Conservation (phyloP, 2,113 vertebrate genomes). For the Calcarius ornatus region DNA sequence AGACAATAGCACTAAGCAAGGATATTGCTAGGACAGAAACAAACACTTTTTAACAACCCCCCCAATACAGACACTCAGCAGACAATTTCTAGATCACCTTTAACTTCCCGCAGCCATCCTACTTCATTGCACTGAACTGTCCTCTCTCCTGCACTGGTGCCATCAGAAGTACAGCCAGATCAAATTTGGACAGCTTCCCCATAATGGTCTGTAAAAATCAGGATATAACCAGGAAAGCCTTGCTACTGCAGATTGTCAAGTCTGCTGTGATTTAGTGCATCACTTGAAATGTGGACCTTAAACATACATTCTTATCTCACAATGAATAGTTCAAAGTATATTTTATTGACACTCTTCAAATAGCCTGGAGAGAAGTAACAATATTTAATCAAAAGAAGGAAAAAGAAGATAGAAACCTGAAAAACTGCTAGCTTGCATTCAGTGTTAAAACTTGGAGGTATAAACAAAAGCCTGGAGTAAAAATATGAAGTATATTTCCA, state of each 20-base stretch:
- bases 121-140: background rate
- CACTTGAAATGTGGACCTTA: background rate
- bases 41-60: background rate
- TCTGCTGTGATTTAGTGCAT: background rate
- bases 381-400: background rate
- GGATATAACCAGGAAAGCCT: background rate
- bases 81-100: background rate
- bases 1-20: background rate
- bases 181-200: background rate
- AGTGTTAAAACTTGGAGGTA: constrained; percentile 79
- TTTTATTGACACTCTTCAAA: constrained; percentile 64
- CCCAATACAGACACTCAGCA: background rate
- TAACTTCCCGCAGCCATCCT: background rate
- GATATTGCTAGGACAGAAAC: background rate
- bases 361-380: constrained; percentile 4
- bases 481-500: constrained; percentile 59
- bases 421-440: constrained; percentile 72
- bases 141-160: background rate
- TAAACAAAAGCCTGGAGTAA: constrained; percentile 58
- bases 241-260: background rate
- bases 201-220: background rate
- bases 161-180: background rate
- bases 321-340: constrained; percentile 1
- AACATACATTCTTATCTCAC: background rate
- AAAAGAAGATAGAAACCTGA: background rate